A percentile compares a stretch with the other conserved stretches of the same genome.
Conservation (phyloP, 1,140 invertebrate species). For the Gonioctena quinquepunctata region DNA sequence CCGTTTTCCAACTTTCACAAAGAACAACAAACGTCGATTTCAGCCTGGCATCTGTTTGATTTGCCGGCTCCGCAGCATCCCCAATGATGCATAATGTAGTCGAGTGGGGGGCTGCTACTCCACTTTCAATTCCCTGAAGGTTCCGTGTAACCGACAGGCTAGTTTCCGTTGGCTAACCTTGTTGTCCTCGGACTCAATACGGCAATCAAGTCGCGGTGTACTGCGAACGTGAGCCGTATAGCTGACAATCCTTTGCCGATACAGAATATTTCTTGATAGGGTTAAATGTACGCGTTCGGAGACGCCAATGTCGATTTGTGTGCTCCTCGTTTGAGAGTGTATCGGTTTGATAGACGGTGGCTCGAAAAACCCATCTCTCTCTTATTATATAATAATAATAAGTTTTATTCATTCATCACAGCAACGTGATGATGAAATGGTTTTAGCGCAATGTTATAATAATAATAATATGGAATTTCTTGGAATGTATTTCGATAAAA, state of each 20-base stretch:
- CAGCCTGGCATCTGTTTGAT: neutral
- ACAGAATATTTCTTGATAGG: conserved; percentile 7
- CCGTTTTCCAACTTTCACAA: no score
- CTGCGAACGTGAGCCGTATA: conserved; percentile 26
- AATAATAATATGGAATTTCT: no score
- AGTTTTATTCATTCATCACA: no score
- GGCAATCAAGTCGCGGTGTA: conserved; percentile 30
- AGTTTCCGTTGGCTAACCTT: conserved; percentile 36
- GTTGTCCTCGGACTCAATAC: conserved; percentile 36
- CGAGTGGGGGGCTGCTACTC: conserved; percentile 8
- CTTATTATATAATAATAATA: no score
- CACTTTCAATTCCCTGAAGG: conserved; percentile 19
- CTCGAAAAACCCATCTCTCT: no score
- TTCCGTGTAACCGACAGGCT: conserved; percentile 23
- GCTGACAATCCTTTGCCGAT: neutral
- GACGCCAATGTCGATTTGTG: neutral
- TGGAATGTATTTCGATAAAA: no score
- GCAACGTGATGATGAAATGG: no score
- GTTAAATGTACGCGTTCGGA: neutral
- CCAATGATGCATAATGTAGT: conserved; percentile 27
- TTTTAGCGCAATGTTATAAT: no score
- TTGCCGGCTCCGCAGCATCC: no score
- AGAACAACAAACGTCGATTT: no score
- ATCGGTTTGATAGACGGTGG: no score
- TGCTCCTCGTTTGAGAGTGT: neutral